Percentiles rank a stretch among this genome's conserved stretches.
Conservation (phyloP, 64 coral and sea anemone genomes). For the Stichodactyla helianthus region DNA sequence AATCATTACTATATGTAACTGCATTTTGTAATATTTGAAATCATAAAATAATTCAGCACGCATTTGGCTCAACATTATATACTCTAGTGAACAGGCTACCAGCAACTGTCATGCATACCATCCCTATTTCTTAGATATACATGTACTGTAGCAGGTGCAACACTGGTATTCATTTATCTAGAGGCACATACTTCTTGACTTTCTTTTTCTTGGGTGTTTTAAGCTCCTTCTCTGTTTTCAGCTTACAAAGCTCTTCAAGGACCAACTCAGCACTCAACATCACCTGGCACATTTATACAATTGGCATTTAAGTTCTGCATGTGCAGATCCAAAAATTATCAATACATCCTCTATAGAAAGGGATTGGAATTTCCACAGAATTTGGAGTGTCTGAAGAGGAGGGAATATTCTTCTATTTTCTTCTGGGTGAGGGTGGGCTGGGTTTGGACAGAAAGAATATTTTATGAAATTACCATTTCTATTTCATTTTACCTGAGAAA, state of each 20-base stretch:
- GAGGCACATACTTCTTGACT: slow-evolving; percentile 36
- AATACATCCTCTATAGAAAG: background rate
- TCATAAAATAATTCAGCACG: no score
- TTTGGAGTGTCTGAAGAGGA: background rate
- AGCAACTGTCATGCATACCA: no score
- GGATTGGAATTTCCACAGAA: background rate
- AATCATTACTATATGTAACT: background rate
- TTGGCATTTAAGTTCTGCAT: background rate
- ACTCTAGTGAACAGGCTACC: no score
- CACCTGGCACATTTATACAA: slow-evolving; percentile 25
- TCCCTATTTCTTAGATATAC: no score
- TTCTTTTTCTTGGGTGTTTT: slow-evolving; percentile 65
- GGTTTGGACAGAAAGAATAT: no score
- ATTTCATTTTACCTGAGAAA: background rate
- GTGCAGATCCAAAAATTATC: background rate
- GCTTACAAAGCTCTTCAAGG: slow-evolving; percentile 43
- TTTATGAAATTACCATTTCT: background rate
- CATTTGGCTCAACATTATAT: no score
- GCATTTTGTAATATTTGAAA: no score
- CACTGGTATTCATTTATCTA: background rate
- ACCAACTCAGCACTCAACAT: slow-evolving; percentile 47
- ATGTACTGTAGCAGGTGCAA: no score
- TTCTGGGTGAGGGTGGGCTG: background rate
- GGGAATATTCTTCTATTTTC: background rate
- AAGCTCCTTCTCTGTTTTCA: slow-evolving; percentile 38